Evolutionary conservation across 1,140 invertebrate genomes (phyloP).

Genomic region (Aporrectodea caliginosa): DNA sequence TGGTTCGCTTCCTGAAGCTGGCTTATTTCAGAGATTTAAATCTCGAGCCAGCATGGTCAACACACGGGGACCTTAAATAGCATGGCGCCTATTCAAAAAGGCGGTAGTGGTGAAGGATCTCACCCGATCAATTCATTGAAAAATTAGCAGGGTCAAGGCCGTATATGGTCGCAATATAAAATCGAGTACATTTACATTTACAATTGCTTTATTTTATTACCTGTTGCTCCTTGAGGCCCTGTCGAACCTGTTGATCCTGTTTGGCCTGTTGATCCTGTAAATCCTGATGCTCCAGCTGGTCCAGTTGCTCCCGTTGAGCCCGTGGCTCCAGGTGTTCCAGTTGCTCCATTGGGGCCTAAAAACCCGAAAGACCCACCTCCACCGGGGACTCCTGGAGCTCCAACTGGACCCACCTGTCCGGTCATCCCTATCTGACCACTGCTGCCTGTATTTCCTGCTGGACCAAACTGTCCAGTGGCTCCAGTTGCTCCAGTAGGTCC

Average conservation of each 20-base stretch:
- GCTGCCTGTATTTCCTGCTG: background rate
- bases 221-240: background rate
- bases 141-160: too few relatives aligned
- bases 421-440: background rate
- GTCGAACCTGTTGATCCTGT: background rate
- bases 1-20: too few relatives aligned
- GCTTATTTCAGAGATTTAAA: too few relatives aligned
- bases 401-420: background rate
- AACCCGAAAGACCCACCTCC: background rate
- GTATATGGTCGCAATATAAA: too few relatives aligned
- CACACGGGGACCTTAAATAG: too few relatives aligned
- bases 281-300: background rate
- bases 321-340: background rate
- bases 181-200: too few relatives aligned
- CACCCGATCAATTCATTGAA: too few relatives aligned
- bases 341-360: background rate
- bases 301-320: background rate
- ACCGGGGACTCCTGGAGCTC: conserved; percentile 1
- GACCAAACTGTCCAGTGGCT: background rate
- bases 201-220: too few relatives aligned
- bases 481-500: background rate
- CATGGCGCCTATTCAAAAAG: too few relatives aligned
- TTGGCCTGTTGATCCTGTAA: background rate
- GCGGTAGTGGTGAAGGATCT: too few relatives aligned
- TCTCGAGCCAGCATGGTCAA: too few relatives aligned